Evolutionary conservation across 2,113 vertebrate genomes (phyloP).

Genomic region (Pteronura brasiliensis): DNA sequence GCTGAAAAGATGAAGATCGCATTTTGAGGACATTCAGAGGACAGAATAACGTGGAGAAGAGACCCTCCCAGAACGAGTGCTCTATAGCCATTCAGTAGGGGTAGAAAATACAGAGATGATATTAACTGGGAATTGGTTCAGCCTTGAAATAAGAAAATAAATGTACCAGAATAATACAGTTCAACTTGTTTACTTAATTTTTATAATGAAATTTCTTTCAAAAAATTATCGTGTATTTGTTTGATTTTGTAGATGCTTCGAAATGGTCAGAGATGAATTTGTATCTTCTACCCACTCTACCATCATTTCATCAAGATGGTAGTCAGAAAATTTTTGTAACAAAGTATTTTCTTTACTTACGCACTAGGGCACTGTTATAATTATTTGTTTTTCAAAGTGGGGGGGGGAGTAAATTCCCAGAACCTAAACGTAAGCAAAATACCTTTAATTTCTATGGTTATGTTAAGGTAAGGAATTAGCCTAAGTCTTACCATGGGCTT

Average conservation of each 20-base stretch:
- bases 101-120: neutral
- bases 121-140: neutral
- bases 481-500: neutral
- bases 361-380: neutral
- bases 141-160: neutral
- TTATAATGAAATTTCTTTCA: neutral
- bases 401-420: neutral
- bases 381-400: neutral
- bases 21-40: neutral
- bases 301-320: neutral
- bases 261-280: neutral
- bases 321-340: neutral
- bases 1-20: neutral
- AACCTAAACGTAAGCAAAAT: neutral
- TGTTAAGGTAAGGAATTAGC: neutral
- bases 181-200: neutral
- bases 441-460: neutral
- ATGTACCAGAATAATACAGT: neutral
- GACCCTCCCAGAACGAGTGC: neutral
- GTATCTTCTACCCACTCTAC: neutral
- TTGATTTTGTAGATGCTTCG: neutral
- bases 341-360: neutral
- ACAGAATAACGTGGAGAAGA: neutral
- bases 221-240: neutral
- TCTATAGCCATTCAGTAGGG: neutral